phyloP scores from a whole-genome alignment of 2,888 invertebrate genomes.

The Heliconius sara region DNA sequence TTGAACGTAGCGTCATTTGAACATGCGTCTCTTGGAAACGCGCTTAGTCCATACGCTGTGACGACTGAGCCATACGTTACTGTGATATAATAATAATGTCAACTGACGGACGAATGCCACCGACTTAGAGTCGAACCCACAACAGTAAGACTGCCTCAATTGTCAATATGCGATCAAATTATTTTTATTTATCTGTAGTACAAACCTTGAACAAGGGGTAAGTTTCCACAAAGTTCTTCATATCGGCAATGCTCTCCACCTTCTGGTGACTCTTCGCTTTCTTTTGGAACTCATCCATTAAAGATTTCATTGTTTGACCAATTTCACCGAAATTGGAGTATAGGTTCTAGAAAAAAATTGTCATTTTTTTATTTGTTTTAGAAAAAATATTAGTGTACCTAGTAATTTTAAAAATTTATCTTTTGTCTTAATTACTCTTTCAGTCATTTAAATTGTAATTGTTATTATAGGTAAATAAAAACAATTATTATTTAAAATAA shows the following conservation, averaged over 20 bases:
- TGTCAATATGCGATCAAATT: neutral
- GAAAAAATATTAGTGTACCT: too few relatives aligned
- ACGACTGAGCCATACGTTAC: neutral
- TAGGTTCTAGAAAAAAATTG: constrained; percentile 87
- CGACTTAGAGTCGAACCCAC: too few relatives aligned
- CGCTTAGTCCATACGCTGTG: neutral
- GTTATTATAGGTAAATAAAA: too few relatives aligned
- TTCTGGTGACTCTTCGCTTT: constrained; percentile 98
- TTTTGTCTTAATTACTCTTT: too few relatives aligned
- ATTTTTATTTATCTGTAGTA: neutral
- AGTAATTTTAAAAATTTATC: too few relatives aligned
- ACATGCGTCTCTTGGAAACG: neutral
- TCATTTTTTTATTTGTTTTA: neutral
- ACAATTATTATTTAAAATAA: too few relatives aligned
- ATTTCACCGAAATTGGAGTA: constrained; percentile 99
- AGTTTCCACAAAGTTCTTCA: constrained; percentile 99
- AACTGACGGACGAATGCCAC: too few relatives aligned
- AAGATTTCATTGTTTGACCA: constrained; percentile 96
- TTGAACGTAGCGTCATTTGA: neutral
- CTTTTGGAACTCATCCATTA: constrained; percentile 99
- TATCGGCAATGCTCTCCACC: constrained; percentile 98
- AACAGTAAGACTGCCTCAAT: too few relatives aligned
- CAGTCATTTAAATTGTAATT: too few relatives aligned
- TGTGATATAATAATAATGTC: too few relatives aligned
- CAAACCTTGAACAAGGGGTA: constrained; percentile 97